A percentile compares a stretch with the other conserved stretches of the same genome.
phyloP scores from a whole-genome alignment of 2,797 vertebrate genomes.

The Petrocephalus schoutedeni region DNA sequence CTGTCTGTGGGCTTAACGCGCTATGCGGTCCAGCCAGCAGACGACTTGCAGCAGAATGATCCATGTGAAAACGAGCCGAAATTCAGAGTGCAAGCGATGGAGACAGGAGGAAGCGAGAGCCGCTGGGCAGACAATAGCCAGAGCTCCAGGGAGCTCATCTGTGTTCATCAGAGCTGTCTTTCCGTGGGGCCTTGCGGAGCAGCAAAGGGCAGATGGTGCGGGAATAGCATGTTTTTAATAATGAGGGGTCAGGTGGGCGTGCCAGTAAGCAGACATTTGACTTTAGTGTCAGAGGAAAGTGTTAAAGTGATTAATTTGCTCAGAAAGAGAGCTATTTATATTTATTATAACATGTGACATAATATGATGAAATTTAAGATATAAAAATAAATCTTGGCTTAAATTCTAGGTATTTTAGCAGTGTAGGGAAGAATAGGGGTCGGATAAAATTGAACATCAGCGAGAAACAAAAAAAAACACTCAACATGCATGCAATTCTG shows the following conservation, averaged over 20 bases:
- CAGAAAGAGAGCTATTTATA: no score
- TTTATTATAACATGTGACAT: no score
- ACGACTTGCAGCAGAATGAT: not conserved
- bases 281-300: not conserved
- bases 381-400: not conserved
- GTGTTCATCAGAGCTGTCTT: not conserved
- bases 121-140: not conserved
- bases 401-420: not conserved
- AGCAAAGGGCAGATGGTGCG: not conserved
- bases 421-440: not conserved
- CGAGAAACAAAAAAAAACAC: not conserved
- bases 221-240: slow-evolving; percentile 1
- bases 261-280: not conserved
- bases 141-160: not conserved
- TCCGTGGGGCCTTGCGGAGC: not conserved
- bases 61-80: not conserved
- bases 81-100: not conserved
- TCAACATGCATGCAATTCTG: not conserved
- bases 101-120: not conserved
- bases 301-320: no score
- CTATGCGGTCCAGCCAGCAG: not conserved
- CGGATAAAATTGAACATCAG: not conserved
- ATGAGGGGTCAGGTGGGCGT: not conserved
- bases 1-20: not conserved
- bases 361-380: not conserved